Base-by-base conservation (phyloP, 1,140 invertebrate genomes). In the Formica selysi region DNA sequence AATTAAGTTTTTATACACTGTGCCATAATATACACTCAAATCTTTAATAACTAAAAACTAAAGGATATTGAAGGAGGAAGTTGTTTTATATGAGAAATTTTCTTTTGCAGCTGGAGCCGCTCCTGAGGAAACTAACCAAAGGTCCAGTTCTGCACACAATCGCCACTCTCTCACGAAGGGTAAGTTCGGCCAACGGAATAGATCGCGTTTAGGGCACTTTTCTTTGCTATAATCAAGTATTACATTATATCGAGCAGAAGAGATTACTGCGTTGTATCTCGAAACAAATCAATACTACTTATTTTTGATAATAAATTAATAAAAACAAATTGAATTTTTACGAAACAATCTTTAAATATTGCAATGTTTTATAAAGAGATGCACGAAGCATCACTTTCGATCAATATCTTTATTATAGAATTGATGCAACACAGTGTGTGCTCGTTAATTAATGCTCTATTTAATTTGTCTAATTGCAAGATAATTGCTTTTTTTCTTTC, bases 161-260 rank as follows among this genome's bases (percentile, higher is more conserved):
- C 95, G 94, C 91, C 94, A 95, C 92, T 95, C 95, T 93, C 93
- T 95, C 93, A 92, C 95, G 92, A 95, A 95, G 92, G 95, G 95
- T 95, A 89, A 95, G 92, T 89, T 81, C 1, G 26, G 44, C 22
- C n/a, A 48, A 44, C 19, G 48, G n/a, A 10, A 29, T 10, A 3
- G 3, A 65, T 22, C 16, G 22, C 22, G 13, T 80, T 80, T 29
- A 70, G 3, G 36, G 4, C 41, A 44, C 38, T 61, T 38, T 73
- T 13, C 3, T 71, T 71, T 61, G 10, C 26, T 59, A 41, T 44
- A 81, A 57, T 13, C 10, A 41, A 70, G 11, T 32, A 19, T 16
- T 59, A 41, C 3, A 61, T 8, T 38, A 41, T 19, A 36, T 19
- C 26, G 38, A 44, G 44, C 6, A 29, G 6, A 73, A 36, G 26